Evolutionary conservation across 2,113 vertebrate genomes (phyloP).

Genomic region (Cygnus atratus): DNA sequence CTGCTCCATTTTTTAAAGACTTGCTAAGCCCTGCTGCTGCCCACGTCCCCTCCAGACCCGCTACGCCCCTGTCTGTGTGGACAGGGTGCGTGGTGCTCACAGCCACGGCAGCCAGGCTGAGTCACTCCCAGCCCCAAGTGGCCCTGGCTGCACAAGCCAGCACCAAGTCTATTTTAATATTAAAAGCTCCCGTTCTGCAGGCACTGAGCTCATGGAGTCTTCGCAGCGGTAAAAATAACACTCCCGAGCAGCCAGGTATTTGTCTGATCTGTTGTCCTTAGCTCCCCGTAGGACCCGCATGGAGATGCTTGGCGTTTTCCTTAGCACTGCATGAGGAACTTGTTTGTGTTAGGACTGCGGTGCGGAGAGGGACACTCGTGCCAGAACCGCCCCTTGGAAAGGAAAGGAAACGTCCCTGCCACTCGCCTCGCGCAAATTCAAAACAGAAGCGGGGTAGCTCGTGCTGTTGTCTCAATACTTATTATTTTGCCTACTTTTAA

Average conservation of each 20-base stretch:
- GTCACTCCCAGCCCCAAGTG: constrained; percentile 14
- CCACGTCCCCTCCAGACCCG: not conserved
- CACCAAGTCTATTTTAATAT: not conserved
- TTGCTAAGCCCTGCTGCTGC: not conserved
- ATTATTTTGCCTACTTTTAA: not conserved
- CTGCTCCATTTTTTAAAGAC: not conserved
- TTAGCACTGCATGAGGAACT: constrained; percentile 48
- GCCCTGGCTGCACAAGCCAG: not conserved
- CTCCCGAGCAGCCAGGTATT: constrained; percentile 54
- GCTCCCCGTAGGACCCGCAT: constrained; percentile 15
- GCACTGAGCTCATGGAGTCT: constrained; percentile 35
- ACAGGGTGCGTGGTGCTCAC: not conserved
- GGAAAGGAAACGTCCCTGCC: constrained; percentile 24
- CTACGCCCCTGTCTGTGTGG: not conserved
- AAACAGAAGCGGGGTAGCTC: constrained; percentile 19
- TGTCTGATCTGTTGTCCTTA: constrained; percentile 55
- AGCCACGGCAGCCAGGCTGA: not conserved
- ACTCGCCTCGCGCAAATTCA: not conserved
- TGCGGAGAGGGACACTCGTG: not conserved
- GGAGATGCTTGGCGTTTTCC: constrained; percentile 50
- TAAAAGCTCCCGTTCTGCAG: constrained; percentile 44
- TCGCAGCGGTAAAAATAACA: constrained; percentile 44
- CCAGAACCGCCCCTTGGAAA: constrained; percentile 58
- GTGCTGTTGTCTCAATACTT: not conserved
- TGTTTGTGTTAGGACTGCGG: constrained; percentile 49